phyloP scores from a whole-genome alignment of 2,888 invertebrate genomes.

The Priocnemis perturbator region DNA sequence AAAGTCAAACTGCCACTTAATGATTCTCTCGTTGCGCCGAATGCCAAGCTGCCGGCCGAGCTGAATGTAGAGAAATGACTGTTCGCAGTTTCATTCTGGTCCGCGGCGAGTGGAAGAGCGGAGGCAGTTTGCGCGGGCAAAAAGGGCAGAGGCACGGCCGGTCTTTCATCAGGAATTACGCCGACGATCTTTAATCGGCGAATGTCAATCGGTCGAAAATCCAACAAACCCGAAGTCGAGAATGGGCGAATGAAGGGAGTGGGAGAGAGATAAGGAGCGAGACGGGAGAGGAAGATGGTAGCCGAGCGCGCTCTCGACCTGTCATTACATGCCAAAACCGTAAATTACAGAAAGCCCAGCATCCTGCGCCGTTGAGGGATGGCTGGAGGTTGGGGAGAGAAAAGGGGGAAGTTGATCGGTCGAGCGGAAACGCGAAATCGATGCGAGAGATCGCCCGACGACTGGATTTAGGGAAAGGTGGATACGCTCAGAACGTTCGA shows the following conservation, averaged over 20 bases:
- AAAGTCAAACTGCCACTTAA: no score
- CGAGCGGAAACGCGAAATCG: slow-evolving; percentile 49
- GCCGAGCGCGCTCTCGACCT: slow-evolving; percentile 44
- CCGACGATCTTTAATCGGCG: no score
- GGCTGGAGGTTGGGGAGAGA: neutral
- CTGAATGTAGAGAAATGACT: no score
- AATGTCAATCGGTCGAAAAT: neutral
- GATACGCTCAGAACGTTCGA: no score
- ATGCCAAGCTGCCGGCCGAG: no score
- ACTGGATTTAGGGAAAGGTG: neutral
- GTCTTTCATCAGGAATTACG: neutral
- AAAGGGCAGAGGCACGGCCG: no score
- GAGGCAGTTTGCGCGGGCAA: no score
- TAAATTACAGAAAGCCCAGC: slow-evolving; percentile 47
- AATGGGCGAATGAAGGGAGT: neutral
- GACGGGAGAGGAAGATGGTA: slow-evolving; percentile 42
- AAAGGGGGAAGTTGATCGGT: slow-evolving; percentile 19
- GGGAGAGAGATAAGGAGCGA: neutral
- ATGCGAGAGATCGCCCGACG: neutral
- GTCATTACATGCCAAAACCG: slow-evolving; percentile 59
- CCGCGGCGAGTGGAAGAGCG: no score
- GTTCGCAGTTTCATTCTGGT: no score
- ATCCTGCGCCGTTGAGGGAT: slow-evolving; percentile 19
- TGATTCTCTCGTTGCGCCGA: no score
- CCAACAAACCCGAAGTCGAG: neutral